Evolutionary conservation across 1,140 invertebrate genomes (phyloP).

Genomic region (Aradophagus sp.): DNA sequence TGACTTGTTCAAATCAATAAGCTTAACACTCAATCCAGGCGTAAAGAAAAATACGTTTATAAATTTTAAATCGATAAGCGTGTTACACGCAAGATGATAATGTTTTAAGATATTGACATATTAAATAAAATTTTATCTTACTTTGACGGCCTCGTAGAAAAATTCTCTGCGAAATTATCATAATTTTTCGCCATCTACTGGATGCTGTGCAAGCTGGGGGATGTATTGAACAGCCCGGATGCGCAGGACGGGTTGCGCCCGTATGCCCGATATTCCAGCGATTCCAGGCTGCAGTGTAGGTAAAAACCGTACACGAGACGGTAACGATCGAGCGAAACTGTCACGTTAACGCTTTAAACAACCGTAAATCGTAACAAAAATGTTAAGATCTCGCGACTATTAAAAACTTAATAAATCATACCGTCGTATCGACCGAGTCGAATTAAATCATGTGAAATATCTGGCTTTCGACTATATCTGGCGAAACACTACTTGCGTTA

Average conservation of each 20-base stretch:
- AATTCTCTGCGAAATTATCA: slow-evolving; percentile 47
- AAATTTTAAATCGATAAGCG: too few relatives aligned
- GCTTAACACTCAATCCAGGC: too few relatives aligned
- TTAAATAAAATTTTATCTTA: slow-evolving; percentile 28
- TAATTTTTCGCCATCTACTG: slow-evolving; percentile 69
- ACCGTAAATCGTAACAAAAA: slow-evolving; percentile 10
- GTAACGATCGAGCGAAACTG: slow-evolving; percentile 44
- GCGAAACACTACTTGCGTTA: slow-evolving; percentile 21
- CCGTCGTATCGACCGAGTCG: slow-evolving; percentile 9
- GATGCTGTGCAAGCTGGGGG: slow-evolving; percentile 69
- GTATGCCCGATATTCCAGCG: slow-evolving; percentile 69
- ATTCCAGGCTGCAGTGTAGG: slow-evolving; percentile 72
- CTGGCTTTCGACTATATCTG: slow-evolving; percentile 6
- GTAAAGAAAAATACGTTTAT: too few relatives aligned
- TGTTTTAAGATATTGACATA: too few relatives aligned
- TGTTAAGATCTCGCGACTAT: slow-evolving; percentile 9
- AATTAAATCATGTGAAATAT: slow-evolving; percentile 29
- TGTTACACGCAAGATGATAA: too few relatives aligned
- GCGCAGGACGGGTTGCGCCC: slow-evolving; percentile 73
- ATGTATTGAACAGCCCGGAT: slow-evolving; percentile 75
- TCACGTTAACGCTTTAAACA: slow-evolving; percentile 13
- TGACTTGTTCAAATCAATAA: too few relatives aligned
- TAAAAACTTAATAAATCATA: slow-evolving; percentile 3
- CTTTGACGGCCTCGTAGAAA: slow-evolving; percentile 16
- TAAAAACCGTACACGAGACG: slow-evolving; percentile 69